Evolutionary conservation across 30 jellyfish, hydroid and myxozoan species (phyloP).

Genomic region (Pelagia noctiluca): DNA sequence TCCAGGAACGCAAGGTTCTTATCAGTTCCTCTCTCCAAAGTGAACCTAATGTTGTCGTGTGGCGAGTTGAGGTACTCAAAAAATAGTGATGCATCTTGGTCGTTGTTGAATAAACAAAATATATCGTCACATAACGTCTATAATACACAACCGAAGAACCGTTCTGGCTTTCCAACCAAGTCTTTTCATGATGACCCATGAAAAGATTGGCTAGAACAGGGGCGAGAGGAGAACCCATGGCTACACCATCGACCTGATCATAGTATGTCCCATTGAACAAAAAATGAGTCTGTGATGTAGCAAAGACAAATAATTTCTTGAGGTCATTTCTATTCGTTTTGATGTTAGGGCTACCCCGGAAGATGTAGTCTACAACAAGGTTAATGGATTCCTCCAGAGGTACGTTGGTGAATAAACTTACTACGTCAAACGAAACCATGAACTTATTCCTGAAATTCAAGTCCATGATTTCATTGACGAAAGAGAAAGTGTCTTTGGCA

Average conservation of each 20-base stretch:
- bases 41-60: background rate
- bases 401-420: conserved; percentile 7
- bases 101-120: background rate
- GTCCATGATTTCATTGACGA: conserved; percentile 2
- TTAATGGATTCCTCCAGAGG: conserved; percentile 27
- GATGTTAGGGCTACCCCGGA: background rate
- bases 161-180: background rate
- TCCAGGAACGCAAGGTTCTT: background rate
- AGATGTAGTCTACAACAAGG: conserved; percentile 17
- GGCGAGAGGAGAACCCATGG: background rate
- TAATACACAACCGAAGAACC: background rate
- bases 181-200: background rate
- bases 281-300: conserved; percentile 25
- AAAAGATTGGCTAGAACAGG: background rate
- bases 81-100: background rate
- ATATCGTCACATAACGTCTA: too few species aligned
- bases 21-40: background rate
- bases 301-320: conserved; percentile 1
- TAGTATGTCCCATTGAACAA: conserved; percentile 6
- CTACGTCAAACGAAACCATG: conserved; percentile 20
- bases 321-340: background rate
- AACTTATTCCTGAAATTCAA: background rate
- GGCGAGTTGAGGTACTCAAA: background rate
- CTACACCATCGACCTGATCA: conserved; percentile 28
- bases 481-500: conserved; percentile 10